A percentile compares a stretch with the other conserved stretches of the same genome.
Conservation (phyloP, 2,888 invertebrate genomes). For the Dasypogon diadema region DNA sequence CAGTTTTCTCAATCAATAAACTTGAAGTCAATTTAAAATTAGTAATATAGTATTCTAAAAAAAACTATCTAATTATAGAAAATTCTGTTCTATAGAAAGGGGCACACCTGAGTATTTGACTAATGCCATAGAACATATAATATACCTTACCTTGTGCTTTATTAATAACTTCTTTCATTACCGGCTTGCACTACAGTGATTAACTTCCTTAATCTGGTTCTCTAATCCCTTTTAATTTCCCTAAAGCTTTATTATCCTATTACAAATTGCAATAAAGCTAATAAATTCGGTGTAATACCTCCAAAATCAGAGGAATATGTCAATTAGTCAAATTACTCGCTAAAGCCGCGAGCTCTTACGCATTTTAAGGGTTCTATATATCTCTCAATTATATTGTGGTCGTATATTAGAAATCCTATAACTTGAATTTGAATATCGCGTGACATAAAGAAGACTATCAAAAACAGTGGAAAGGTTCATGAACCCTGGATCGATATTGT, state of each 20-base stretch:
- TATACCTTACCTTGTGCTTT: too few species aligned
- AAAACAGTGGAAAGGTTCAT: conserved; percentile 13
- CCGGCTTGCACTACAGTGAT: too few species aligned
- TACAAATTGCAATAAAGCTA: neutral
- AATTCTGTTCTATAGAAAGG: too few species aligned
- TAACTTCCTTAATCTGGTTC: too few species aligned
- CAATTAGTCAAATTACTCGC: conserved; percentile 30
- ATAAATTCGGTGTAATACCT: neutral
- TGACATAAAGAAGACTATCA: conserved; percentile 35
- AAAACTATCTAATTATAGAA: too few species aligned
- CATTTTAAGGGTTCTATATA: neutral
- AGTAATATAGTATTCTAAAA: too few species aligned
- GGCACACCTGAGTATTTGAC: too few species aligned
- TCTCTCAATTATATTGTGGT: neutral
- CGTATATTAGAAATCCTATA: conserved; percentile 17
- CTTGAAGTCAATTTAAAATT: too few species aligned
- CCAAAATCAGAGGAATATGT: neutral
- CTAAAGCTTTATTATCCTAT: neutral
- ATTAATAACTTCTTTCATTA: too few species aligned
- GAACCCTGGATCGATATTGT: conserved; percentile 36
- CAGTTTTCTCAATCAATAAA: too few species aligned
- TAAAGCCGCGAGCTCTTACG: neutral
- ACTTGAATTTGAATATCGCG: conserved; percentile 41
- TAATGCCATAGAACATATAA: too few species aligned
- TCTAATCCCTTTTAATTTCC: too few species aligned